phyloP scores from a whole-genome alignment of 2,797 vertebrate species.

The Tokudaia tokunoshimensis region DNA sequence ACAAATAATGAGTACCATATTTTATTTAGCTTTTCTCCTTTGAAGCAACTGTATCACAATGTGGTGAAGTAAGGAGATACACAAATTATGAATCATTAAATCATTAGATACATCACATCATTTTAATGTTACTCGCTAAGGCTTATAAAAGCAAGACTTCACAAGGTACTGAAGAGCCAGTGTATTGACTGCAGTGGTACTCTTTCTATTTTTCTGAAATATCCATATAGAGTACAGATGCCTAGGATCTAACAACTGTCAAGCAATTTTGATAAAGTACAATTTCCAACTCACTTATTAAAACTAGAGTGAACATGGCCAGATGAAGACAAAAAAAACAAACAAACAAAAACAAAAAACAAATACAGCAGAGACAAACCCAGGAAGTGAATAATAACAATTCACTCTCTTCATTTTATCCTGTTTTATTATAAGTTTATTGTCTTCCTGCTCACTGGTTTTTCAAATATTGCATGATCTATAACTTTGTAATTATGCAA shows the following conservation, averaged over 20 bases:
- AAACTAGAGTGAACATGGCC: neutral
- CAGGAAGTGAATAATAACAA: neutral
- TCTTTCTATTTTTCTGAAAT: neutral
- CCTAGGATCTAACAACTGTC: fast-evolving
- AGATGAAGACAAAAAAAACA: neutral
- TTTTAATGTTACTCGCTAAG: neutral
- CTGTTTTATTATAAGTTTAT: neutral
- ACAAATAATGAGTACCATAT: neutral
- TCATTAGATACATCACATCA: neutral
- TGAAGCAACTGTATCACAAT: neutral
- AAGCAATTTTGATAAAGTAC: neutral
- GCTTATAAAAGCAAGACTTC: neutral
- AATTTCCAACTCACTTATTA: neutral
- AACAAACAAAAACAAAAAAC: neutral
- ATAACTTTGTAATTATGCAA: neutral
- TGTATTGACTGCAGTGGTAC: neutral
- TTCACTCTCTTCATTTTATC: neutral
- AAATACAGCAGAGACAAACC: neutral
- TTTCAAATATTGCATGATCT: neutral
- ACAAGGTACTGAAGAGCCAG: neutral
- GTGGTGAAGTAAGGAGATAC: neutral
- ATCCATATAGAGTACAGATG: neutral
- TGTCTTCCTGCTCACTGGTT: neutral
- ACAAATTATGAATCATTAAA: neutral
- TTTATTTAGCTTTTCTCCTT: neutral